A percentile compares a stretch with the other conserved stretches of the same genome.
Conservation (phyloP, 2,888 invertebrate genomes). For the Rutpela maculata region DNA sequence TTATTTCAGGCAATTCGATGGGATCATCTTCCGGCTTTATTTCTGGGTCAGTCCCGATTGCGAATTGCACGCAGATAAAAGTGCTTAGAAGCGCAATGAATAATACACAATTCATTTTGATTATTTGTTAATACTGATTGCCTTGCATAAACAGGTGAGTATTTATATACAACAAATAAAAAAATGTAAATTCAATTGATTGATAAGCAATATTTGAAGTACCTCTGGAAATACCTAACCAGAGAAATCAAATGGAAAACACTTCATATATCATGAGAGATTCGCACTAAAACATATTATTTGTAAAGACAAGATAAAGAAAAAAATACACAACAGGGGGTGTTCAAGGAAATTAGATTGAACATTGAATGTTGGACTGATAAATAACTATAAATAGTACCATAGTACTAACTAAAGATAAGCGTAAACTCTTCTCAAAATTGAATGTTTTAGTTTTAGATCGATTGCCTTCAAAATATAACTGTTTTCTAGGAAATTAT, state of each 20-base stretch:
- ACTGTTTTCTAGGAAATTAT: too few relatives aligned
- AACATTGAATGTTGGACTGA: too few relatives aligned
- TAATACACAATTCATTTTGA: neutral
- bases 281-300: neutral
- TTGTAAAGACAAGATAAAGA: neutral
- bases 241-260: constrained; percentile 3
- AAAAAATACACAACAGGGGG: neutral
- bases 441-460: too few relatives aligned
- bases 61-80: neutral
- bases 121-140: neutral
- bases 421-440: too few relatives aligned
- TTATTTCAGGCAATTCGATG: constrained; percentile 37
- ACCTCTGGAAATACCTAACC: neutral
- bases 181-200: neutral
- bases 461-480: too few relatives aligned
- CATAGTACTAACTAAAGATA: too few relatives aligned
- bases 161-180: neutral
- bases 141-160: neutral
- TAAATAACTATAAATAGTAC: too few relatives aligned
- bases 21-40: constrained; percentile 9
- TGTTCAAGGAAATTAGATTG: neutral
- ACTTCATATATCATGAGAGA: neutral
- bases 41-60: neutral
- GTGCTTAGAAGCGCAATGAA: neutral
- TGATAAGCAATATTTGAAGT: neutral